A percentile compares a stretch with the other conserved stretches of the same genome.
Evolutionary conservation across 2,888 invertebrate genomes (phyloP).

Genomic region (Helleia helle): DNA sequence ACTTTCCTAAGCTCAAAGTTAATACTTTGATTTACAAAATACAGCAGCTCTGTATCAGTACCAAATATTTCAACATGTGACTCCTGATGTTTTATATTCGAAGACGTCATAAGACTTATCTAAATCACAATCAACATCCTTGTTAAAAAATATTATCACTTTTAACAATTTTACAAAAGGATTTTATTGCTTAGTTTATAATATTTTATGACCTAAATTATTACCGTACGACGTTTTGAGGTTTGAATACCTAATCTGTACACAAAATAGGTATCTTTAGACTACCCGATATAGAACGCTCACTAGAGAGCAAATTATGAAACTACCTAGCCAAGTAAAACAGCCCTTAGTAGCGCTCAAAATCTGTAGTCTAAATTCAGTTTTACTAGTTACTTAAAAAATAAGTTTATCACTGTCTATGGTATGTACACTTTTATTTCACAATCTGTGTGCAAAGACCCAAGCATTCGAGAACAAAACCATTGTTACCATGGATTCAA

Average conservation of each 20-base stretch:
- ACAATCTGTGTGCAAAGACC: background rate
- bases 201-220: background rate
- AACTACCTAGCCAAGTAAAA: background rate
- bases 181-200: constrained; percentile 7
- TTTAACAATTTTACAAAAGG: constrained; percentile 3
- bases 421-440: background rate
- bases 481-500: background rate
- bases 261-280: background rate
- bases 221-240: background rate
- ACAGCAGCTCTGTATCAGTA: no score
- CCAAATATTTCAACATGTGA: no score
- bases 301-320: no score
- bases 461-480: background rate
- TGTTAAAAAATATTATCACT: constrained; percentile 6
- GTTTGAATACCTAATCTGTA: background rate
- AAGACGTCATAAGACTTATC: background rate
- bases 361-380: background rate
- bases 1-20: background rate
- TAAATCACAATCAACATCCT: background rate
- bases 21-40: no score
- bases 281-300: background rate
- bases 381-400: background rate
- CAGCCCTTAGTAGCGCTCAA: background rate
- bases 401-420: constrained; percentile 9
- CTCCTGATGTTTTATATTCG: no score